A percentile compares a stretch with the other conserved stretches of the same genome.
These are phyloP conservation scores for Salvelinus namaycush DNA, from an alignment of 2,113 vertebrate genomes.

Conservation along the genomic window DNA sequence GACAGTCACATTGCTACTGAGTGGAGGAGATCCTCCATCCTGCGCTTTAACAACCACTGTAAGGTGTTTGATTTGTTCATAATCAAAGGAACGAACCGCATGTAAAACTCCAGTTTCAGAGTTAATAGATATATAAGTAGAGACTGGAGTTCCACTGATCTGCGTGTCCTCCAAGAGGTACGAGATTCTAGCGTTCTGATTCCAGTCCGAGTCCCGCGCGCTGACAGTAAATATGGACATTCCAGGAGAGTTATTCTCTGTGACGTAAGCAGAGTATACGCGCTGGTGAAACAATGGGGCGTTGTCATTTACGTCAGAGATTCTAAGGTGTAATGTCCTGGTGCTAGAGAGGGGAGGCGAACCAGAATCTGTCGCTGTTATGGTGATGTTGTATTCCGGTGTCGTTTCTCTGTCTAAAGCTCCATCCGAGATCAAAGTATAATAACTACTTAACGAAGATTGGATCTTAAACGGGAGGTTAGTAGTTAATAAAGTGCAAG, in stretches of 20 bases:
- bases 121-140: too few species aligned
- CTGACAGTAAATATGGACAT: constrained; percentile 44
- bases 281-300: constrained; percentile 53
- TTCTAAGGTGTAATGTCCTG: constrained; percentile 50
- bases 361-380: constrained; percentile 26
- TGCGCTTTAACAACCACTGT: constrained; percentile 22
- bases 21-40: constrained; percentile 45
- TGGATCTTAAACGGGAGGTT: constrained; percentile 37
- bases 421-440: constrained; percentile 1
- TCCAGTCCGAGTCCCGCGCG: constrained; percentile 49
- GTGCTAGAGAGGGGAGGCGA: constrained; percentile 26
- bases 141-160: constrained; percentile 31
- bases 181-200: constrained; percentile 41
- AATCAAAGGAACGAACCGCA: constrained; percentile 50
- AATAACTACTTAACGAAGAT: constrained; percentile 19
- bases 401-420: background rate
- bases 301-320: constrained; percentile 72
- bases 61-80: constrained; percentile 56
- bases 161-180: constrained; percentile 45
- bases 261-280: constrained; percentile 50
- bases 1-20: constrained; percentile 41
- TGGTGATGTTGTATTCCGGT: constrained; percentile 21
- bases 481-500: constrained; percentile 5
- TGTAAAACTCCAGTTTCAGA: too few species aligned
- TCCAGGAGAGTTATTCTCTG: constrained; percentile 59